Evolutionary conservation across 2,888 invertebrate species (phyloP), one percentile per base, ranked within the genome.

Genomic region (Aelia acuminata): DNA sequence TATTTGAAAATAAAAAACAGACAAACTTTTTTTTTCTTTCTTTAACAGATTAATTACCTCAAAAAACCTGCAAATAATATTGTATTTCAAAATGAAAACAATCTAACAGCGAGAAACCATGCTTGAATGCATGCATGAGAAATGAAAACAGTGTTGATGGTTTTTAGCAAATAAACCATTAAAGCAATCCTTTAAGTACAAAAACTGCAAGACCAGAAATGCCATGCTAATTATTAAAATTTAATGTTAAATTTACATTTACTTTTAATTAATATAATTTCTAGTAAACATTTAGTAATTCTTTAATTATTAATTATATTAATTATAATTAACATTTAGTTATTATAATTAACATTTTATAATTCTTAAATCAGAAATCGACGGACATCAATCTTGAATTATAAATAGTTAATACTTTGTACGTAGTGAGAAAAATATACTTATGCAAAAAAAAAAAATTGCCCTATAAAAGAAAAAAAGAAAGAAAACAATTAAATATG

Each of bases 41-140:
- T 22, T 8, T 8, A 31, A 63, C 3, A 20, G 31, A 20, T 20
- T 18, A 35, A 70, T 57, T 13, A 57, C n/a, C 18, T 35, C 35
- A 7, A 70, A 1, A 70, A 35, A 70, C 35, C 63, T 70, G 35
- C 31, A 26, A 43, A 70, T 5, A 70, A 20, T 35, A 70, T 18
- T 3, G 35, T 70, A 26, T 84, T 84, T 49, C 49, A 26, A 84
- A 48, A 84, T 18, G 22, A 48, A 70, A 57, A 53, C 50, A 47
- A 26, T 48, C 39, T 57, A 70, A 70, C 13, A 43, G 22, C 57
- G 31, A 47, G n/a, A 87, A 87, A 87, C 43, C 87, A 87, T 87
- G 87, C 87, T 26, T 43, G 57, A 57, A 49, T 39, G 18, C 87
- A 70, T 87, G 70, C 87, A 26, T 70, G 70, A 87, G 47, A 43